phyloP scores from a whole-genome alignment of 2,113 vertebrate species.

The Electrona antarctica region DNA sequence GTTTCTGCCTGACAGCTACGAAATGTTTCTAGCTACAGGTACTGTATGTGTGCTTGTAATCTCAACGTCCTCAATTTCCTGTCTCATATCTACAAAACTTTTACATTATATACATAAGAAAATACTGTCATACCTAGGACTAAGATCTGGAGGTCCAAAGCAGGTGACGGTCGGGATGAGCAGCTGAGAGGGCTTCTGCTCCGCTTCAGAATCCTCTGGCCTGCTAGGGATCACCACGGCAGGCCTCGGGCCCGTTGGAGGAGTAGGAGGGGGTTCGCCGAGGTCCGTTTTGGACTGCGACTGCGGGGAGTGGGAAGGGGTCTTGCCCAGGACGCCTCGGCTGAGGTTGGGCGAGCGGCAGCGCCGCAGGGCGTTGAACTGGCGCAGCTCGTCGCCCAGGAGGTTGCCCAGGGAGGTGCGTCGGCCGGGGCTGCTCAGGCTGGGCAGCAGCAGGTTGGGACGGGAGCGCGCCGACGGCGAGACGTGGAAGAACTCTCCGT shows the following conservation, averaged over 20 bases:
- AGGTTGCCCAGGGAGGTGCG: slow-evolving; percentile 87
- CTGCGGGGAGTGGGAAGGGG: slow-evolving; percentile 79
- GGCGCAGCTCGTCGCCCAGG: slow-evolving; percentile 87
- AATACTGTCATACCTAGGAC: slow-evolving; percentile 82
- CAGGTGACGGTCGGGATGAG: slow-evolving; percentile 86
- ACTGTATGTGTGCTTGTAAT: no score
- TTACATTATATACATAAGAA: no score
- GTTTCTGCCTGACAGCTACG: no score
- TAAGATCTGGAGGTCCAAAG: slow-evolving; percentile 85
- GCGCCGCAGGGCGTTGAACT: slow-evolving; percentile 83
- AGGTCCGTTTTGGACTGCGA: slow-evolving; percentile 60
- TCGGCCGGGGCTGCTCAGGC: slow-evolving; percentile 80
- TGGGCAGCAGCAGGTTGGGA: slow-evolving; percentile 85
- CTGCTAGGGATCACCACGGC: background rate
- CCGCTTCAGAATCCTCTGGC: slow-evolving; percentile 28
- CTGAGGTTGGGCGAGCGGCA: slow-evolving; percentile 82
- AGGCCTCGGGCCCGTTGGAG: background rate
- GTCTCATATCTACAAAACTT: no score
- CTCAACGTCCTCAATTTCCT: no score
- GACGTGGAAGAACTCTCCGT: slow-evolving; percentile 77
- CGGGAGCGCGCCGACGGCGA: slow-evolving; percentile 75
- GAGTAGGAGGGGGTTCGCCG: background rate
- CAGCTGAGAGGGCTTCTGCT: slow-evolving; percentile 83
- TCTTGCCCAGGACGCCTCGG: slow-evolving; percentile 69
- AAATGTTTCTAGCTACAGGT: no score